Conservation (phyloP, 1,140 invertebrate species). For the Hormaphis cornu region DNA sequence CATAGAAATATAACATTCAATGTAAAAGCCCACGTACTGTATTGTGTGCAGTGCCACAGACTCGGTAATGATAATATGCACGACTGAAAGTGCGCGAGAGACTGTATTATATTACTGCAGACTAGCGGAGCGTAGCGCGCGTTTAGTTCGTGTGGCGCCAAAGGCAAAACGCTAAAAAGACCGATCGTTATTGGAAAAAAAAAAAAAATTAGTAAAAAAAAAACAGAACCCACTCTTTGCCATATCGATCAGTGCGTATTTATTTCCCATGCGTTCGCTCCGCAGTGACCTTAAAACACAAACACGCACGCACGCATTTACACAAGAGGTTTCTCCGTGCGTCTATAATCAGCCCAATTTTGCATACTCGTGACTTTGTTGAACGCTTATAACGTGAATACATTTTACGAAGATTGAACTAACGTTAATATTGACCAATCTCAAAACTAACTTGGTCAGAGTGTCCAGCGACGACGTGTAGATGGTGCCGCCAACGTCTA, state of each 20-base stretch:
- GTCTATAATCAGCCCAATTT: background rate
- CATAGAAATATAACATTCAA: no score
- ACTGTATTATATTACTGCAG: no score
- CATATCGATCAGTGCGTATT: background rate
- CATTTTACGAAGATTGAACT: no score
- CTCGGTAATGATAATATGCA: background rate
- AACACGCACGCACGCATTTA: background rate
- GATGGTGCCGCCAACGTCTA: slow-evolving; percentile 92
- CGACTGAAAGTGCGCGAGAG: background rate
- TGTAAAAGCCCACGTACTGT: no score
- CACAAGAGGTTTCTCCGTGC: background rate
- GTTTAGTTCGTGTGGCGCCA: slow-evolving; percentile 17
- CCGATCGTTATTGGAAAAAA: slow-evolving; percentile 14
- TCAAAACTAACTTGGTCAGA: slow-evolving; percentile 73
- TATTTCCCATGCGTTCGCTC: background rate
- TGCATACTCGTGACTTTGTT: no score
- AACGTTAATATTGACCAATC: background rate
- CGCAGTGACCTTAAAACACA: slow-evolving; percentile 5
- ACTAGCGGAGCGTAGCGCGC: slow-evolving; percentile 18
- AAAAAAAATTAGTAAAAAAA: slow-evolving; percentile 1
- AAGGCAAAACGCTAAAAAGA: slow-evolving; percentile 21
- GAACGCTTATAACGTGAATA: no score
- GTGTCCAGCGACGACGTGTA: slow-evolving; percentile 94
- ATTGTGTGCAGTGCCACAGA: no score
- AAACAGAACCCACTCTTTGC: slow-evolving; percentile 8